Percentiles rank a stretch among this genome's conserved stretches.
Conservation (phyloP, 2,888 invertebrate genomes). For the Neoitamus cyanurus region DNA sequence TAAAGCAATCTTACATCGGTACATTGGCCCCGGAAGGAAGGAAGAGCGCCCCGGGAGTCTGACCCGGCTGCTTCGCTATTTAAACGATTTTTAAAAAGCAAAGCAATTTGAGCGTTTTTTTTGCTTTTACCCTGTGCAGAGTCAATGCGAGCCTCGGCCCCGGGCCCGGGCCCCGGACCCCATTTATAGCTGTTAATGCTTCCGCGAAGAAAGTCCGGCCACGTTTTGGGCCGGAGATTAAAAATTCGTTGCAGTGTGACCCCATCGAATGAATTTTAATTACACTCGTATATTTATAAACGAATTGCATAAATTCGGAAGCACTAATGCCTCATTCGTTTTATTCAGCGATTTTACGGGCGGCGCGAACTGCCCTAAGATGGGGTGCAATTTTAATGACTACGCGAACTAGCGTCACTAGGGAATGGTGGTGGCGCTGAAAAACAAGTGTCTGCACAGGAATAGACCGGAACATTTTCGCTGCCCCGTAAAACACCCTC, state of each 20-base stretch:
- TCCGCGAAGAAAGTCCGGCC: background rate
- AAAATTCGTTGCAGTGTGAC: background rate
- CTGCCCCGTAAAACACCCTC: constrained; percentile 30
- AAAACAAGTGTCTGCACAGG: constrained; percentile 31
- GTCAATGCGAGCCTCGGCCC: background rate
- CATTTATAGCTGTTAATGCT: background rate
- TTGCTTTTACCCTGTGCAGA: background rate
- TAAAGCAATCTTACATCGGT: background rate
- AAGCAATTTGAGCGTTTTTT: background rate
- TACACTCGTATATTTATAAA: background rate
- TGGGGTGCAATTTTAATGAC: constrained; percentile 1
- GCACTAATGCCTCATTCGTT: constrained; percentile 18
- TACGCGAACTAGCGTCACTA: background rate
- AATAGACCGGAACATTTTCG: constrained; percentile 27
- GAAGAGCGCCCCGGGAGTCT: background rate
- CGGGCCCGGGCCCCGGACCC: too few species aligned
- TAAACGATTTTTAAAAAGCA: background rate
- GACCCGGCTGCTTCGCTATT: background rate
- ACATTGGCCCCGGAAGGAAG: background rate
- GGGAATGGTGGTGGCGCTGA: background rate
- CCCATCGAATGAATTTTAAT: background rate
- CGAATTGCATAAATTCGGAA: background rate
- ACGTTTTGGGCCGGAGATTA: background rate
- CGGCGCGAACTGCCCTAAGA: background rate
- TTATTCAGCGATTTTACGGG: background rate